Percentiles rank a stretch among this genome's conserved stretches.
These are phyloP conservation scores for Smutsia temminckii DNA, from an alignment of 2,797 vertebrate genomes.

Conservation along the genomic window DNA sequence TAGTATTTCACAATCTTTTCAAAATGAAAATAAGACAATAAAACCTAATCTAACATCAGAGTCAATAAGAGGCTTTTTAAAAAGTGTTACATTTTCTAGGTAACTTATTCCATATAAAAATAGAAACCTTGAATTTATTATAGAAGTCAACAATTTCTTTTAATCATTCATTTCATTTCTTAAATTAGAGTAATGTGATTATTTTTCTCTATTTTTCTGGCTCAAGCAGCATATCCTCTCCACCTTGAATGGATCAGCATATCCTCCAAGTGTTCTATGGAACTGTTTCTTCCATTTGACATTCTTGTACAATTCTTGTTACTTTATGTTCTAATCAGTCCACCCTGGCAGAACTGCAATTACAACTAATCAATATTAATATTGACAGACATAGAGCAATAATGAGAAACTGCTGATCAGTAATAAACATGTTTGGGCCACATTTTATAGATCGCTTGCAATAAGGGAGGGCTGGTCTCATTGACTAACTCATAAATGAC, in stretches of 20 bases:
- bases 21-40: neutral
- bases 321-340: conserved; percentile 93
- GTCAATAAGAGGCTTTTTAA: neutral
- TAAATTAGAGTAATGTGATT: neutral
- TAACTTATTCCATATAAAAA: neutral
- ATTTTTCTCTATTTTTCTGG: neutral
- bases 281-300: conserved; percentile 84
- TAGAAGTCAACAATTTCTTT: neutral
- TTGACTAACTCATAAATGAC: conserved; percentile 85
- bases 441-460: conserved; percentile 83
- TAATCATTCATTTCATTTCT: neutral
- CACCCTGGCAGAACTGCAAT: conserved; percentile 91
- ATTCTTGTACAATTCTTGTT: conserved; percentile 91
- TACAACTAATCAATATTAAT: conserved; percentile 88
- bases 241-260: conserved; percentile 79
- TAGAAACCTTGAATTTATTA: neutral
- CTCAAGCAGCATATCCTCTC: neutral
- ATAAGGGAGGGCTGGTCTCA: conserved; percentile 85
- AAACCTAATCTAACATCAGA: neutral
- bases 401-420: conserved; percentile 91
- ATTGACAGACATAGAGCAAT: conserved; percentile 88
- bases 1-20: neutral
- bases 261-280: conserved; percentile 76
- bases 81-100: neutral
- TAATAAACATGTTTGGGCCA: conserved; percentile 86